Percentiles rank a stretch among this genome's conserved stretches.
Conservation (phyloP, 2,113 vertebrate species). For the Scomber colias region DNA sequence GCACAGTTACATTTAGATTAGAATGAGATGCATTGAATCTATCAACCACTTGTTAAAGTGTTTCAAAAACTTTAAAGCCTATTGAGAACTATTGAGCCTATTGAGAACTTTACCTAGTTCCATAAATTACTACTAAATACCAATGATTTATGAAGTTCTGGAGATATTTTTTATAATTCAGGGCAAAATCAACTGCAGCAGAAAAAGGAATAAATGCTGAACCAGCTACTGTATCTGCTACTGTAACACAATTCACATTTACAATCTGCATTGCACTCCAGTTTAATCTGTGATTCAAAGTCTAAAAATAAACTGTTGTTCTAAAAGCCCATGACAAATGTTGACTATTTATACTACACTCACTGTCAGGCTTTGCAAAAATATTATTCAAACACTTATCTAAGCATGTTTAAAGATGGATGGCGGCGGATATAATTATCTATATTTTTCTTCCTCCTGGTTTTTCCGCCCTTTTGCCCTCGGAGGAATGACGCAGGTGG, state of each 20-base stretch:
- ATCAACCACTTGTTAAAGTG: neutral
- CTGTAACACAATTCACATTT: neutral
- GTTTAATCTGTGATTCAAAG: constrained; percentile 25
- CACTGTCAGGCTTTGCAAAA: constrained; percentile 44
- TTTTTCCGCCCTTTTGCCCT: constrained; percentile 61
- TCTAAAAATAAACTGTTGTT: constrained; percentile 38
- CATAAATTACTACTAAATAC: too few species aligned
- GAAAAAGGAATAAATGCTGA: neutral
- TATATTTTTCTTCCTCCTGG: constrained; percentile 57
- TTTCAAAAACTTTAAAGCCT: neutral
- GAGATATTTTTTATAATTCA: neutral
- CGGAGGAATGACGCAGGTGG: constrained; percentile 73
- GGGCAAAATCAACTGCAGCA: neutral
- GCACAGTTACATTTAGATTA: neutral
- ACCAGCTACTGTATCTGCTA: neutral
- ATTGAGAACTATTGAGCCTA: neutral
- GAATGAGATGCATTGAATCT: neutral
- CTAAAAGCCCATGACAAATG: constrained; percentile 22
- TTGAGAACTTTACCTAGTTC: neutral
- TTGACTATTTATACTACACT: constrained; percentile 32
- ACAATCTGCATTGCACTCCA: neutral
- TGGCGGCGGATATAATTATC: constrained; percentile 64
- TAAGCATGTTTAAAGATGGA: constrained; percentile 66
- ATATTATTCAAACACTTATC: constrained; percentile 67
- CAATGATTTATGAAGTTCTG: too few species aligned